phyloP scores from a whole-genome alignment of 1,140 invertebrate species.

The Armadillidium nasatum region DNA sequence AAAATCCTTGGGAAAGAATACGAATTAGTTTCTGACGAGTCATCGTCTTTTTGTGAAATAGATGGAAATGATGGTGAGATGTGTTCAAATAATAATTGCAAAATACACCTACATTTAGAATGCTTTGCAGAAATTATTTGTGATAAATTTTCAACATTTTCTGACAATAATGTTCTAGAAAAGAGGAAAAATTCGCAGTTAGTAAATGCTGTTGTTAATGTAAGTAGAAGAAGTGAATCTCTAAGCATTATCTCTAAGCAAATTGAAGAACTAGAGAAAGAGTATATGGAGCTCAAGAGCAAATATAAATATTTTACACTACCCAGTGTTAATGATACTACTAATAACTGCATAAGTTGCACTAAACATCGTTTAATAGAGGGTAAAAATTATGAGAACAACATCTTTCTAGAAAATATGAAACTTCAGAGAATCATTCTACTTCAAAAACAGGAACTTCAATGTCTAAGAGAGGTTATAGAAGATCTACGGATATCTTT shows the following conservation, averaged over 20 bases:
- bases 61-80: neutral
- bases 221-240: neutral
- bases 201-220: conserved; percentile 1
- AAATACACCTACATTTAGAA: neutral
- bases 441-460: neutral
- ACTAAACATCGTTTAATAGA: neutral
- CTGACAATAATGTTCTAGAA: neutral
- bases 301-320: neutral
- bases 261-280: neutral
- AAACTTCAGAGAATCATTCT: neutral
- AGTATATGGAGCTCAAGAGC: neutral
- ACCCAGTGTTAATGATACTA: neutral
- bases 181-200: neutral
- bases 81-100: neutral
- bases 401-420: neutral
- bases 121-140: neutral
- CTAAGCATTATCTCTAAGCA: neutral
- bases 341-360: neutral
- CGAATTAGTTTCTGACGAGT: neutral
- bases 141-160: neutral
- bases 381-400: neutral
- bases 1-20: neutral
- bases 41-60: neutral
- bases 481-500: neutral
- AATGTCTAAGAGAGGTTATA: neutral